A percentile compares a stretch with the other conserved stretches of the same genome.
phyloP scores from a whole-genome alignment of 2,888 invertebrate genomes.

The Icerya purchasi region DNA sequence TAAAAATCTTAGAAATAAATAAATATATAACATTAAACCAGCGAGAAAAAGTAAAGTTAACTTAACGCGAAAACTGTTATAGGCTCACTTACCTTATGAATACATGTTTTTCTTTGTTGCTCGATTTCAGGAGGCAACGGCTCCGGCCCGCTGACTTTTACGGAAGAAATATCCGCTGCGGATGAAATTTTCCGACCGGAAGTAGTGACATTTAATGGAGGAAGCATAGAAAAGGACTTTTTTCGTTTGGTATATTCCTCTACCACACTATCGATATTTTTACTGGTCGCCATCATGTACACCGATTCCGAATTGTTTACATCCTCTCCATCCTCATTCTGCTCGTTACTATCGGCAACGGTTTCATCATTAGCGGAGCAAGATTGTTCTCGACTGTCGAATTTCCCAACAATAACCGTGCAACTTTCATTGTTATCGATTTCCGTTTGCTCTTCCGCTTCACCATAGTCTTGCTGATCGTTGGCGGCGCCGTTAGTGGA shows the following conservation, averaged over 20 bases:
- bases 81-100: slow-evolving; percentile 56
- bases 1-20: no score
- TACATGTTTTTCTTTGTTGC: slow-evolving; percentile 56
- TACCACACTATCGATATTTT: slow-evolving; percentile 24
- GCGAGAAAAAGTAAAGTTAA: no score
- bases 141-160: slow-evolving; percentile 36
- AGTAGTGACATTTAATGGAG: slow-evolving; percentile 1
- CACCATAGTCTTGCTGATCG: slow-evolving; percentile 3
- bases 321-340: slow-evolving; percentile 9
- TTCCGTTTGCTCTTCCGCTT: background rate
- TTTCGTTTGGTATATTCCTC: slow-evolving; percentile 32
- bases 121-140: slow-evolving; percentile 57
- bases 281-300: slow-evolving; percentile 15
- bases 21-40: no score
- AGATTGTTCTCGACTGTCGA: background rate
- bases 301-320: no score
- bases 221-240: slow-evolving; percentile 27
- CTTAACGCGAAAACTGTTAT: no score
- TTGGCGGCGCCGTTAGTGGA: slow-evolving; percentile 22
- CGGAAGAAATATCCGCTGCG: slow-evolving; percentile 20
- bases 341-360: background rate
- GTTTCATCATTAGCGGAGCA: background rate
- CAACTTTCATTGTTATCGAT: no score
- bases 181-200: slow-evolving; percentile 25
- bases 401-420: no score